Evolutionary conservation across 1,140 invertebrate species (phyloP).

Genomic region (Akabosia matsudoensis): DNA sequence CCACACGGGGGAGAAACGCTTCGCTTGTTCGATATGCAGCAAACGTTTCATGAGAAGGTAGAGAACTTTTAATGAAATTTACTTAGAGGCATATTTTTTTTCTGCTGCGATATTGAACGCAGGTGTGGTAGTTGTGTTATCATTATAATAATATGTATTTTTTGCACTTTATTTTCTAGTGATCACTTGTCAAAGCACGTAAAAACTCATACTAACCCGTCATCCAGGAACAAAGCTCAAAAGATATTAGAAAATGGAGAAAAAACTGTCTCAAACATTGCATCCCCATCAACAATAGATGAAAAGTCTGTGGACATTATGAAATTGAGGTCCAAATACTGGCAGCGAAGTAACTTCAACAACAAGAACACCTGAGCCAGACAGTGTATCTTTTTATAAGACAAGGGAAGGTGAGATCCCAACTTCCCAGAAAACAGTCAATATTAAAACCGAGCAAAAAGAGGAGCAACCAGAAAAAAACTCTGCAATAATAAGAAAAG

Average conservation of each 20-base stretch:
- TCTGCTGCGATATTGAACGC: no score
- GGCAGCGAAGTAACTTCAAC: constrained; percentile 12
- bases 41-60: constrained; percentile 54
- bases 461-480: not conserved
- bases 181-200: constrained; percentile 60
- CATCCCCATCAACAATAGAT: not conserved
- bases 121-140: no score
- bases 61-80: not conserved
- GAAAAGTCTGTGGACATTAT: not conserved
- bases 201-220: constrained; percentile 54
- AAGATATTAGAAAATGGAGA: constrained; percentile 1
- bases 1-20: constrained; percentile 91
- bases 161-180: constrained; percentile 37
- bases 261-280: not conserved
- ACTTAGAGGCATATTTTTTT: no score
- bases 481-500: not conserved
- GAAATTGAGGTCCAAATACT: not conserved
- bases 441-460: not conserved
- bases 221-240: constrained; percentile 23
- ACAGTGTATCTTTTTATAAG: not conserved
- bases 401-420: constrained; percentile 7
- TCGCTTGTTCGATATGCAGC: constrained; percentile 54
- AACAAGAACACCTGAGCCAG: constrained; percentile 27
- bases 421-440: constrained; percentile 2
- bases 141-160: not conserved